These are phyloP conservation scores for Drosophila nikananu DNA, from an alignment of 1,140 invertebrate genomes.

Conservation along the genomic window DNA sequence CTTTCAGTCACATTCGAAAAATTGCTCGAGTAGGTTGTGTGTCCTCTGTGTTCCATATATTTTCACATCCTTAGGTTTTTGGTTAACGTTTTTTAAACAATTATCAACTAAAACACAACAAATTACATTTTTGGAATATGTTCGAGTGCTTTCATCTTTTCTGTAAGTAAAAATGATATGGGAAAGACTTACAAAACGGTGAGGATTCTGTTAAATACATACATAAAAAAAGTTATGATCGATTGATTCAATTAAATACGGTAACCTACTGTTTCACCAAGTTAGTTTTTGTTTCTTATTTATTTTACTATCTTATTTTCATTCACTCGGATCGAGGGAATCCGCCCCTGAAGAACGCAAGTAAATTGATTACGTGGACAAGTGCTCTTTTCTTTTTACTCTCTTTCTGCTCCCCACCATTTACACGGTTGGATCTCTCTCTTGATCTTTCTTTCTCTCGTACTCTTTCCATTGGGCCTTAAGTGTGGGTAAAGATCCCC, in stretches of 20 bases:
- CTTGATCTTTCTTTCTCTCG: slow-evolving; percentile 11
- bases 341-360: slow-evolving; percentile 46
- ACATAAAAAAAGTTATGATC: no score
- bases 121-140: slow-evolving; percentile 12
- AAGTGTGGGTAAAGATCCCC: neutral
- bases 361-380: slow-evolving; percentile 74
- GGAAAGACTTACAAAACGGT: no score
- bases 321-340: neutral
- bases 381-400: slow-evolving; percentile 32
- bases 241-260: no score
- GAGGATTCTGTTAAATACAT: no score
- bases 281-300: no score
- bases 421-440: neutral
- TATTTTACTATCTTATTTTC: neutral
- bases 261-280: no score
- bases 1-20: slow-evolving; percentile 33
- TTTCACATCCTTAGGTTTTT: slow-evolving; percentile 58
- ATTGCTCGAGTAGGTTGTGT: slow-evolving; percentile 58
- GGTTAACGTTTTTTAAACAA: slow-evolving; percentile 23
- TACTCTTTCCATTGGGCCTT: neutral
- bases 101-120: slow-evolving; percentile 6
- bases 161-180: slow-evolving; percentile 1
- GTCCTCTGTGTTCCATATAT: slow-evolving; percentile 52
- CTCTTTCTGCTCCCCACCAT: slow-evolving; percentile 1
- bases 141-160: neutral